Evolutionary conservation across 2,113 vertebrate genomes (phyloP), one percentile per base, ranked within the genome.

Genomic region (Pelmatolapia mariae): DNA sequence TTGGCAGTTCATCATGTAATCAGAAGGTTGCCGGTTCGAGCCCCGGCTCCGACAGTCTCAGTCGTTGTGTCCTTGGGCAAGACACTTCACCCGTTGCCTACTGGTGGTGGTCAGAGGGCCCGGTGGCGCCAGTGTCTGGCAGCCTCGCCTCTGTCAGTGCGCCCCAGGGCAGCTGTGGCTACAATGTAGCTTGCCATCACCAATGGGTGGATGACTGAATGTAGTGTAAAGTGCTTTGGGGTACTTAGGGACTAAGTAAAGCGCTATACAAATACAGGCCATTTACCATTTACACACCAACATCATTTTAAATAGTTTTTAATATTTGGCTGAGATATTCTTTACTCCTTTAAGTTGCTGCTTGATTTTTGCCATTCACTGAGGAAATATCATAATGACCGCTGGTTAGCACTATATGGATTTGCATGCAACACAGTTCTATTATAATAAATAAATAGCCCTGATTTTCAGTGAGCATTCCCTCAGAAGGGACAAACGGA

Each of bases 121-220:
- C 2, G 0, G 56, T 59, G 24, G 8, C 0, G 2, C 56, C 24
- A 29, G 24, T 16, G 8, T 59, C 56, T 0, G 1, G 2, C 56
- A 59, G 56, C 13, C 56, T 29, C 56, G 0, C 56, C 56, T 59
- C 56, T 59, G 56, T 59, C 56, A 29, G 13, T 59, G 24, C 8
- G 2, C 13, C 56, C 56, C 56, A 59, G 26, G 13, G 56, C 0
- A 0, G 26, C 24, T 59, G 24, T 29, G 8, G 56, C 24, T 59
- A 2, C 26, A 26, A 26, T 26, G 26, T 26, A 26, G 26, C 26
- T 26, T 26, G 24, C 3, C 24, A 29, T 29, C 24, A 59, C 13
- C 56, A 5, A 26, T 26, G 26, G 3, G 26, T 26, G 26, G 26
- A 24, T 53, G 52, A 0, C 0, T 4, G 54, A 0, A 59, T 59